Evolutionary conservation across 2,113 vertebrate genomes (phyloP).

Genomic region (Callithrix jacchus): DNA sequence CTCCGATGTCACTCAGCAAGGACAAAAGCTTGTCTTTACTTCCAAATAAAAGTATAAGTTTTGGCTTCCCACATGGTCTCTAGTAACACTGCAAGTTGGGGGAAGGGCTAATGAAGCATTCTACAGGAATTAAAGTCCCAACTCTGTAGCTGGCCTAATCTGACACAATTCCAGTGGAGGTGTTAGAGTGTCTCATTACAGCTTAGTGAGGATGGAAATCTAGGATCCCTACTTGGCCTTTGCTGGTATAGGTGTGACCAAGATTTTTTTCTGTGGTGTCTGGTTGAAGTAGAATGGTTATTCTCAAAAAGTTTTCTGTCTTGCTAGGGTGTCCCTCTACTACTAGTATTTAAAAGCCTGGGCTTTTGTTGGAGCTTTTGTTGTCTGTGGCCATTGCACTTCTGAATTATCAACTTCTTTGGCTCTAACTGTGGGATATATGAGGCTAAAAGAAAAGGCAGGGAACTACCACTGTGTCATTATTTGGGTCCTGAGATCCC

Average conservation of each 20-base stretch:
- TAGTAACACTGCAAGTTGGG: background rate
- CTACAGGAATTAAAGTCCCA: background rate
- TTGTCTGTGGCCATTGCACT: background rate
- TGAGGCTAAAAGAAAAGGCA: background rate
- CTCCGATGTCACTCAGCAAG: background rate
- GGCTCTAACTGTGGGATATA: background rate
- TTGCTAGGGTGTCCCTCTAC: background rate
- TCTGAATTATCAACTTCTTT: background rate
- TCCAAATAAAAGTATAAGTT: background rate
- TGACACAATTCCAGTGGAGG: background rate
- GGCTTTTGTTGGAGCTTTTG: background rate
- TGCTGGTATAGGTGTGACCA: background rate
- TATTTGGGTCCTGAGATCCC: background rate
- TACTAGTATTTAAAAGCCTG: background rate
- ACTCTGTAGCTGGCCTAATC: background rate
- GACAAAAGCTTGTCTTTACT: background rate
- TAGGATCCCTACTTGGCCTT: background rate
- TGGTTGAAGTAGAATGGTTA: background rate
- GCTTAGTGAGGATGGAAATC: background rate
- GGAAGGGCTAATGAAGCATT: background rate
- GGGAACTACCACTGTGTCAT: background rate
- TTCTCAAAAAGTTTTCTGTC: background rate
- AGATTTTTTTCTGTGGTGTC: background rate
- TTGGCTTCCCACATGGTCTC: background rate
- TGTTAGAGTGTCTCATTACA: background rate